These are phyloP conservation scores for Strigamia maritima DNA, from an alignment of 2,888 invertebrate species.

Conservation along the genomic window DNA sequence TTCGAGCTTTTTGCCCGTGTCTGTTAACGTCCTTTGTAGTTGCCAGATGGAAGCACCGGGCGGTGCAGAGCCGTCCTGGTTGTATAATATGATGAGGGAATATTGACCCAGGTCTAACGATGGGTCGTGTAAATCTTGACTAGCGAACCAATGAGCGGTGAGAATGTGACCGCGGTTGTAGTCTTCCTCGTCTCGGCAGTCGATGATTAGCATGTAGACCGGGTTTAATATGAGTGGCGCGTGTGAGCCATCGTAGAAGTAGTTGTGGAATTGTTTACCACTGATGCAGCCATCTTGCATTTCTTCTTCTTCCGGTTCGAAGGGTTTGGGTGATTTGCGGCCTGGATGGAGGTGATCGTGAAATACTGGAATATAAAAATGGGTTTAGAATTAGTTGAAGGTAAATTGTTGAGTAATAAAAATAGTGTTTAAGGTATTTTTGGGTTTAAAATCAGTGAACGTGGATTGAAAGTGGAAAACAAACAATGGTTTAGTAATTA, in stretches of 20 bases:
- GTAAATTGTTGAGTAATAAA: too few relatives aligned
- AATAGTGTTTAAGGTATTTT: too few relatives aligned
- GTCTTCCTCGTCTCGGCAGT: conserved; percentile 46
- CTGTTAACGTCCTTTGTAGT: conserved; percentile 40
- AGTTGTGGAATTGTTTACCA: conserved; percentile 48
- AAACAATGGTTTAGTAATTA: too few relatives aligned
- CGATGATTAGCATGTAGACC: conserved; percentile 48
- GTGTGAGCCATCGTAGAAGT: conserved; percentile 50
- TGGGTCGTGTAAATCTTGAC: conserved; percentile 44
- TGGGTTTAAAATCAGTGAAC: too few relatives aligned
- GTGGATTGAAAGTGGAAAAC: too few relatives aligned
- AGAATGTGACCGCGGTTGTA: conserved; percentile 45
- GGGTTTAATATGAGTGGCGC: conserved; percentile 49
- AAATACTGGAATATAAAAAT: conserved; percentile 31
- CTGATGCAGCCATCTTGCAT: conserved; percentile 46
- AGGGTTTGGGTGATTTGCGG: conserved; percentile 45
- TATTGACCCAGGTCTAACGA: conserved; percentile 44
- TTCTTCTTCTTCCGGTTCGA: conserved; percentile 45
- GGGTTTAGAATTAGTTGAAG: too few relatives aligned
- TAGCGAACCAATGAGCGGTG: conserved; percentile 45
- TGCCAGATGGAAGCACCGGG: conserved; percentile 39
- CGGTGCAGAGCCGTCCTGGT: conserved; percentile 45
- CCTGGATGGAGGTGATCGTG: conserved; percentile 39
- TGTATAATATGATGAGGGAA: conserved; percentile 48
- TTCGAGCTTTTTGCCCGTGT: conserved; percentile 42